Evolutionary conservation across 37 sponge, comb jelly and placozoan genomes (phyloP).

Genomic region (Chondrosia reniformis): DNA sequence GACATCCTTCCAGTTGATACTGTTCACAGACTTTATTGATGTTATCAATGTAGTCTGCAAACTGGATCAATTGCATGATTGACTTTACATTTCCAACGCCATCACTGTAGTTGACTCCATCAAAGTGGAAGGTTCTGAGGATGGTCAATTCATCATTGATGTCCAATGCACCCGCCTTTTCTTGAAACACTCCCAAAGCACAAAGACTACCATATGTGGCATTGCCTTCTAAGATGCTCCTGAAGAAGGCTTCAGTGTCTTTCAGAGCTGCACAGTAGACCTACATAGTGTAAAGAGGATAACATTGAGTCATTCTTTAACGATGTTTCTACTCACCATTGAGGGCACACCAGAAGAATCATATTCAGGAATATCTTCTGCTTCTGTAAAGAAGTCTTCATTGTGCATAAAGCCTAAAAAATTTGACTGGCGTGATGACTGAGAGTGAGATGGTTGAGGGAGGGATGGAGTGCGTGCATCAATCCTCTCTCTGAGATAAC

Average conservation of each 20-base stretch:
- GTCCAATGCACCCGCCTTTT: background rate
- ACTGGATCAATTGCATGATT: slow-evolving; percentile 70
- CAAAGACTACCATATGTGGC: slow-evolving; percentile 44
- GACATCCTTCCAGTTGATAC: slow-evolving; percentile 51
- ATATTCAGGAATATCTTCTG: too few relatives aligned
- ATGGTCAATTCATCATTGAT: background rate
- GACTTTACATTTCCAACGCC: slow-evolving; percentile 39
- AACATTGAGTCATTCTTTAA: too few relatives aligned
- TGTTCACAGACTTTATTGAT: slow-evolving; percentile 63
- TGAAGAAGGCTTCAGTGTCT: slow-evolving; percentile 32
- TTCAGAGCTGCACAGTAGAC: slow-evolving; percentile 14
- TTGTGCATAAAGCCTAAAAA: too few relatives aligned
- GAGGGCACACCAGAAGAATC: too few relatives aligned
- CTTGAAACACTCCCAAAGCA: background rate
- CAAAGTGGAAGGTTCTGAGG: background rate
- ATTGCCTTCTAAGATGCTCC: slow-evolving; percentile 38
- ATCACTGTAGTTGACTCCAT: background rate
- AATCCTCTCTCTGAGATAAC: slow-evolving; percentile 47
- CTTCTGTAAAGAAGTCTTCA: too few relatives aligned
- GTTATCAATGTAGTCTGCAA: slow-evolving; percentile 34
- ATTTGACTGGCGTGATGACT: too few relatives aligned
- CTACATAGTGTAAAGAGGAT: background rate
- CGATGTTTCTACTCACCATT: too few relatives aligned
- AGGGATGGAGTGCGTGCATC: background rate
- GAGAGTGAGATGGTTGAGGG: background rate